These are phyloP conservation scores for Agapostemon virescens DNA, from an alignment of 2,888 invertebrate species.

Conservation along the genomic window DNA sequence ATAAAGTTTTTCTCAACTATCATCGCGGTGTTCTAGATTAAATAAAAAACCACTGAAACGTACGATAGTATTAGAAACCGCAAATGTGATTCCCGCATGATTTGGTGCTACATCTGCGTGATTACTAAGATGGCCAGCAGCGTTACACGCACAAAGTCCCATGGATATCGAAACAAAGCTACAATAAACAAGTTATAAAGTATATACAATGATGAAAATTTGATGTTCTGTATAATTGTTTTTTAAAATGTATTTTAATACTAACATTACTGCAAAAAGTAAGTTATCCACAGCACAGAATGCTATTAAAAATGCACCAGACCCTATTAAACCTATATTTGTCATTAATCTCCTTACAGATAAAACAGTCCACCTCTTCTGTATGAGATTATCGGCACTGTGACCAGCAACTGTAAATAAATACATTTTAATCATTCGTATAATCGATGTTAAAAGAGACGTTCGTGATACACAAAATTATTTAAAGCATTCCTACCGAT, in stretches of 20 bases:
- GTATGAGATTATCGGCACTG: conserved; percentile 86
- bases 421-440: neutral
- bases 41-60: neutral
- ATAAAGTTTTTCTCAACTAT: neutral
- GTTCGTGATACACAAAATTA: neutral
- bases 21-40: neutral
- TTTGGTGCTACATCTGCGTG: conserved; percentile 90
- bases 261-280: conserved; percentile 85
- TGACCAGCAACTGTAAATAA: conserved; percentile 84
- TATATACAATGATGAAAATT: neutral
- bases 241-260: conserved; percentile 51
- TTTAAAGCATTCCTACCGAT: too few species aligned
- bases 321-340: conserved; percentile 86
- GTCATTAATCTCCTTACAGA: conserved; percentile 88
- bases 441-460: neutral
- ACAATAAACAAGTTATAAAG: conserved; percentile 56
- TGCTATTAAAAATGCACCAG: conserved; percentile 86
- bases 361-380: conserved; percentile 84
- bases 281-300: conserved; percentile 87
- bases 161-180: conserved; percentile 88
- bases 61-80: conserved; percentile 88
- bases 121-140: conserved; percentile 88
- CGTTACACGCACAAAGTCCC: conserved; percentile 88
- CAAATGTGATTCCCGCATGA: conserved; percentile 89
- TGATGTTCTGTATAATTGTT: neutral